These are phyloP conservation scores for Aproaerema taeniolella DNA, from an alignment of 2,888 invertebrate genomes.

Conservation along the genomic window DNA sequence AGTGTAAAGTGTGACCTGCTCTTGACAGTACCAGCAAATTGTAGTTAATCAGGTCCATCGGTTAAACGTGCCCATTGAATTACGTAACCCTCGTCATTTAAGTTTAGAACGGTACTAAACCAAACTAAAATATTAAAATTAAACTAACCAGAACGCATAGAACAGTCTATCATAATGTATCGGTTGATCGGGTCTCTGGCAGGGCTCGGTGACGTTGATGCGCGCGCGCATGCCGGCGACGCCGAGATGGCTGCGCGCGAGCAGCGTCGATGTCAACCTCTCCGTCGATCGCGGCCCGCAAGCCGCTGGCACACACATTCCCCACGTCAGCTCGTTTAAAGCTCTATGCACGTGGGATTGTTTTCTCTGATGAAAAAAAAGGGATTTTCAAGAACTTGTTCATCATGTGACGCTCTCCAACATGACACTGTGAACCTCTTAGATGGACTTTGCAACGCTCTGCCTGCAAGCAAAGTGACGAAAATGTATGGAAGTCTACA, in stretches of 20 bases:
- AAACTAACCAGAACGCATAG: constrained; percentile 52
- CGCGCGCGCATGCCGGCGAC: constrained; percentile 48
- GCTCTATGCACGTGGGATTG: constrained; percentile 24
- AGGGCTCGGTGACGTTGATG: constrained; percentile 43
- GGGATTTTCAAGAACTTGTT: no score
- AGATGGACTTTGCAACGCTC: no score
- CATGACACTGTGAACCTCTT: no score
- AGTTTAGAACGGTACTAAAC: no score
- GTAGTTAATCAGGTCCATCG: no score
- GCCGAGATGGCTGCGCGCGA: constrained; percentile 57
- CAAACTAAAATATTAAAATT: constrained; percentile 1
- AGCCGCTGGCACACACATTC: constrained; percentile 70
- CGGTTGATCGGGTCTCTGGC: constrained; percentile 41
- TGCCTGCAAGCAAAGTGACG: no score
- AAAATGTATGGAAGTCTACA: no score
- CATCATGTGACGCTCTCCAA: no score
- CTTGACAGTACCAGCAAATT: no score
- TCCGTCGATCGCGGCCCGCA: constrained; percentile 55
- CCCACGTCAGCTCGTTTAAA: constrained; percentile 69
- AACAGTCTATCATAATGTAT: constrained; percentile 40
- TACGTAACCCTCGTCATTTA: no score
- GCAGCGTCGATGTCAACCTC: constrained; percentile 41
- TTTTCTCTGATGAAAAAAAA: constrained; percentile 1
- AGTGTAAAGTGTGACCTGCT: no score
- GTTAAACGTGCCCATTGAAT: no score